phyloP scores from a whole-genome alignment of 2,888 invertebrate species.

The Epinotia nisella region DNA sequence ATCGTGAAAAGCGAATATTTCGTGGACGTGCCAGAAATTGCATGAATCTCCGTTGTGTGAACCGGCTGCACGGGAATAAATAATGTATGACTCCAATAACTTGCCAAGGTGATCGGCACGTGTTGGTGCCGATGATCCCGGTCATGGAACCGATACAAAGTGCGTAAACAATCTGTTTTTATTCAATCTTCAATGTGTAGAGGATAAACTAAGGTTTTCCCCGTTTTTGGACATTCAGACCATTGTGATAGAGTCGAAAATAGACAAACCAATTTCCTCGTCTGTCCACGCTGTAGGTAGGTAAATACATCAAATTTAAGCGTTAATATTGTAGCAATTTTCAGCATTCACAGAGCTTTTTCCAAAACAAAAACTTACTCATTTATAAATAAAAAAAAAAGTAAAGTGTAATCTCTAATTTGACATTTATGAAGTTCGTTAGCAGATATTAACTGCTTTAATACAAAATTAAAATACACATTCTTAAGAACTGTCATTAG shows the following conservation, averaged over 20 bases:
- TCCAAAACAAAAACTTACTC: too few species aligned
- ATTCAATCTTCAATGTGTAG: neutral
- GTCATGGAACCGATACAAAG: neutral
- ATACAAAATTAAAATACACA: too few species aligned
- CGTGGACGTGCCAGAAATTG: neutral
- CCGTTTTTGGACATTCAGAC: neutral
- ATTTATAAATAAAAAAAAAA: too few species aligned
- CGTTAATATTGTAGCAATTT: too few species aligned
- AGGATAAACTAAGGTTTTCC: neutral
- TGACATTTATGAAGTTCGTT: too few species aligned
- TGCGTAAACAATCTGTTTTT: conserved; percentile 5
- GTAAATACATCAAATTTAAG: too few species aligned
- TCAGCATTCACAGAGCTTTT: too few species aligned
- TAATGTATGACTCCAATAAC: conserved; percentile 14
- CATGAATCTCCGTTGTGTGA: conserved; percentile 5
- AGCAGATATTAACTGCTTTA: too few species aligned
- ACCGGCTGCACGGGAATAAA: conserved; percentile 6
- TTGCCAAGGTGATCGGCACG: conserved; percentile 21
- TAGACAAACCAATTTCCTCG: neutral
- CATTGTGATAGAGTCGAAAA: neutral
- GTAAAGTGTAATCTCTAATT: too few species aligned
- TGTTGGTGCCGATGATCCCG: conserved; percentile 1
- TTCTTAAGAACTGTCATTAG: too few species aligned
- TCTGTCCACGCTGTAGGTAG: neutral
- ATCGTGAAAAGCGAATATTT: conserved; percentile 1